These are phyloP conservation scores for Sterna hirundo DNA, from an alignment of 2,113 vertebrate species.

Conservation along the genomic window DNA sequence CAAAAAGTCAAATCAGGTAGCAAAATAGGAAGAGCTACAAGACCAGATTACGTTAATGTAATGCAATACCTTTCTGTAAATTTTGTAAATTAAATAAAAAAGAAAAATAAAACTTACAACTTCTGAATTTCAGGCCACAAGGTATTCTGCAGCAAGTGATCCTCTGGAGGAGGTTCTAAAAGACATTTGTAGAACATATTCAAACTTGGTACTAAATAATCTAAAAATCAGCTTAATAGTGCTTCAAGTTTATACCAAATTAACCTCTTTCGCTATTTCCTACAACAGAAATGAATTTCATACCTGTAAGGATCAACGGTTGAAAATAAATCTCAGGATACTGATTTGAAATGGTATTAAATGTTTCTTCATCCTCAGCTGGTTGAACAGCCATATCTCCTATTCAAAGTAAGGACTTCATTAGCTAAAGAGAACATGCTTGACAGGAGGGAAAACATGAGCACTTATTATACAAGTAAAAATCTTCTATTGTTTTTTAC, in stretches of 20 bases:
- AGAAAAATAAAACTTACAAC: conserved; percentile 82
- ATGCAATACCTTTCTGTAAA: not conserved
- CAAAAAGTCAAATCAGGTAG: not conserved
- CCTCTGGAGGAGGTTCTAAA: conserved; percentile 93
- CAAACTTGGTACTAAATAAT: not conserved
- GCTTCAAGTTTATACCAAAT: not conserved
- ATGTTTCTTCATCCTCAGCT: conserved; percentile 71
- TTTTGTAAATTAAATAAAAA: not conserved
- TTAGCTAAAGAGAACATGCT: not conserved
- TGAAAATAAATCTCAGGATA: conserved; percentile 90
- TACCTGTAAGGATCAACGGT: conserved; percentile 87
- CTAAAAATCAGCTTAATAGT: not conserved
- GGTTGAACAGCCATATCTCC: conserved; percentile 75
- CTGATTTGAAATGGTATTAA: conserved; percentile 80
- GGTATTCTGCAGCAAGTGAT: conserved; percentile 96
- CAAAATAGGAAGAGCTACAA: not conserved
- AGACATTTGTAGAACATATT: conserved; percentile 24
- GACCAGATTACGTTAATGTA: not conserved
- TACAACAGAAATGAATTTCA: not conserved
- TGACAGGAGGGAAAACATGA: not conserved
- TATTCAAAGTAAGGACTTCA: conserved; percentile 61
- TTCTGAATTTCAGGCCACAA: conserved; percentile 98
- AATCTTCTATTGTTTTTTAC: not conserved
- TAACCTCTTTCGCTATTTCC: not conserved
- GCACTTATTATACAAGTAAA: not conserved